Evolutionary conservation across 2,113 vertebrate genomes (phyloP), one percentile per base, ranked within the genome.

Genomic region (Chiloscyllium plagiosum): DNA sequence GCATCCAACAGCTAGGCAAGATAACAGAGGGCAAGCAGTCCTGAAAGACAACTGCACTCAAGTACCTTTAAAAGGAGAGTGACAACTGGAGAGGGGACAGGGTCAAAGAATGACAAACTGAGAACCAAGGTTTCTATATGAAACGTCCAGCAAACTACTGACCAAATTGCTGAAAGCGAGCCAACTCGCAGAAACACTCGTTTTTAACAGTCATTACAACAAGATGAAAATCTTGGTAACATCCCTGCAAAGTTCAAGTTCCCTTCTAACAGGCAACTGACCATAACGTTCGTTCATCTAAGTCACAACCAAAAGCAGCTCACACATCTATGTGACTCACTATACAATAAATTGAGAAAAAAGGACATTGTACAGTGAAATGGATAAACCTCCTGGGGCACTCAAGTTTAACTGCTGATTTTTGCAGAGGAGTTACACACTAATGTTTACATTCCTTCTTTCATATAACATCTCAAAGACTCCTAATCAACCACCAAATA

Each of bases 371-470:
- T 37, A 68, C 69, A 69, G n/a, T 22, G 33, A 42, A 42, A 69
- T 37, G 37, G 37, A 68, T 22, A 47, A 22, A 47, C 65, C 26
- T 94, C 13, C 50, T 29, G 24, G 68, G 69, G 22, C 26, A 95
- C 69, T 47, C 89, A 93, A 52, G 42, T 7, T 95, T 72, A 95
- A 42, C 29, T 95, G 26, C 33, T 19, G 69, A 95, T 70, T 52
- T 52, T 72, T 70, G 47, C 29, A 61, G 52, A 72, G 20, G 8
- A 76, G 69, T 50, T 61, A 95, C 68, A 70, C 37, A 72, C 17
- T 72, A 76, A 33, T 95, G 69, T 72, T 50, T 47, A 95, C 94
- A 95, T 70, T 95, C 69, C 37, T 66, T 93, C 33, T 17, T 93
- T 93, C 15, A 93, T 68, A 93, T 93, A 93, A 7, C 56, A 68